Base-by-base conservation (phyloP, 2,113 vertebrate species). In the Cyprichromis sp. region DNA sequence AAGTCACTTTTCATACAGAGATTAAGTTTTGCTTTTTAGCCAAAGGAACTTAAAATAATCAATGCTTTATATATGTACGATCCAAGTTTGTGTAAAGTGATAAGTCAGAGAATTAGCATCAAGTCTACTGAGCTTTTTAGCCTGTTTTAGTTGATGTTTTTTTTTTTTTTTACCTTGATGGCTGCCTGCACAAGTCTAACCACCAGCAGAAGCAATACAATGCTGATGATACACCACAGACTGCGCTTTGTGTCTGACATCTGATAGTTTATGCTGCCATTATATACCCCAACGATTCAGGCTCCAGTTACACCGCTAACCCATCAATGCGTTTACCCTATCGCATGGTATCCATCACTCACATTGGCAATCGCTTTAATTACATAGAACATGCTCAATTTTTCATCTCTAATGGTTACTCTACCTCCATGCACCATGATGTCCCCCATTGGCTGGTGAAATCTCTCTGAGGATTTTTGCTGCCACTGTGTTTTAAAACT, bases 121-220 rank as follows among this genome's bases (percentile, higher is more conserved):
- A 47, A 45, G 3, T 73, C 40, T 10, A 45, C 68, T 45, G 68
- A 73, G 68, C 21, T 17, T 45, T 45, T 73, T 10, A 45, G 21
- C 40, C 40, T 11, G 68, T 29, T 76, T 76, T 47, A 47, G 40
- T 47, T 45, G 0, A 47, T 73, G 8, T 0, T 2, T 0, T 1
- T 4, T 6, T 5, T 24, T 40, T n/a, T 61, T 36, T 34, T 34
- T 36, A 45, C 38, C 13, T 73, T 16, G 8, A 45, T 45, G 68
- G 68, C 21, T 73, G 68, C 14, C 24, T 76, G 13, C 14, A 45
- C 9, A 45, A 47, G 68, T 16, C 40, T 47, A 29, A 45, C 21
- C 40, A 76, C 40, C 40, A 11, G 13, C 13, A 73, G 8, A 21
- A 73, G 68, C 68, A 26, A 45, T 17, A 47, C 14, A 73, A 5